A percentile compares a stretch with the other conserved stretches of the same genome.
Evolutionary conservation across 2,113 vertebrate genomes (phyloP).

Genomic region (Barnardius zonarius): DNA sequence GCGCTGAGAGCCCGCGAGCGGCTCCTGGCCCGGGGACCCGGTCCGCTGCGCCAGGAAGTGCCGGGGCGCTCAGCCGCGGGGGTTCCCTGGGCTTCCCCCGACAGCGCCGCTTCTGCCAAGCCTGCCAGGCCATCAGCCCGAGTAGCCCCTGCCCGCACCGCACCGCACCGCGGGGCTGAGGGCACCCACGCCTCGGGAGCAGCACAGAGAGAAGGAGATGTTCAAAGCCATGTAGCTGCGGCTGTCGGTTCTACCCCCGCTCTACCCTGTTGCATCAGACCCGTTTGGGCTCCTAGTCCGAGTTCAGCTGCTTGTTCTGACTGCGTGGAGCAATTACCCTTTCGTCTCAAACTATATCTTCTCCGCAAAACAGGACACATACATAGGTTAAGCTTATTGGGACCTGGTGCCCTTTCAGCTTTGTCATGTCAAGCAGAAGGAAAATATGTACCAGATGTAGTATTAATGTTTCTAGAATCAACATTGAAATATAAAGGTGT

Average conservation of each 20-base stretch:
- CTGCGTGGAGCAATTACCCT: neutral
- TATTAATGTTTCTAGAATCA: fast-evolving
- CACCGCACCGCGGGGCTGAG: neutral
- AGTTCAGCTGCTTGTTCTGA: neutral
- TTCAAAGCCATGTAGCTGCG: neutral
- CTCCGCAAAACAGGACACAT: neutral
- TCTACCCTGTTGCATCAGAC: neutral
- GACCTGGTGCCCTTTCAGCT: neutral
- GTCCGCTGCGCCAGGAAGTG: neutral
- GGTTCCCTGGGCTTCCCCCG: neutral
- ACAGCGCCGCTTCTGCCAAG: neutral
- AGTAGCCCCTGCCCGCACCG: neutral
- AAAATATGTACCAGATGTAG: neutral
- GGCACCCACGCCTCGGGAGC: neutral
- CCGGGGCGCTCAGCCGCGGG: neutral
- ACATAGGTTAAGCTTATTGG: neutral
- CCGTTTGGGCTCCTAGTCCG: neutral
- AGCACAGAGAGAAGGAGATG: neutral
- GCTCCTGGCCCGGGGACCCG: neutral
- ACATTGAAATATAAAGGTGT: neutral
- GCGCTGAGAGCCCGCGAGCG: neutral
- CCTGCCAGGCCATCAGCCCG: neutral
- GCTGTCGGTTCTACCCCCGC: neutral
- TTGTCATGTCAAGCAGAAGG: neutral
- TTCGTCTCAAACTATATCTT: neutral